Conservation (phyloP, 2,113 vertebrate genomes). For the Uria lomvia region DNA sequence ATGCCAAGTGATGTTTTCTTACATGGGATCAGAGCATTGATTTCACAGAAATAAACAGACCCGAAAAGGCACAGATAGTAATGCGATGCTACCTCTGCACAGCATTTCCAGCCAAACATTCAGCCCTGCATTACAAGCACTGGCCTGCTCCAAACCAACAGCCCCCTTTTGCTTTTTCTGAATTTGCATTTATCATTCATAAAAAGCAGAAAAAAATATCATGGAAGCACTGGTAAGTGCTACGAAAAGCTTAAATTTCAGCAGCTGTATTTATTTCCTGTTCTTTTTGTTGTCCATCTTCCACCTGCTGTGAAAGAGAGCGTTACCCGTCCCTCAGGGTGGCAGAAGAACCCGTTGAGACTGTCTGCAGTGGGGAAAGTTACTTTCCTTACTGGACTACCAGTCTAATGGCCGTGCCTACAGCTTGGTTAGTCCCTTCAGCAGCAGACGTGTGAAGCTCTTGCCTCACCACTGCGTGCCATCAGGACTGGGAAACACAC, state of each 20-base stretch:
- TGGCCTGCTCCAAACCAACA: background rate
- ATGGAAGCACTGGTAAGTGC: background rate
- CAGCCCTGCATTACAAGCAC: background rate
- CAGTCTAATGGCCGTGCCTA: background rate
- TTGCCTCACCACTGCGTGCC: background rate
- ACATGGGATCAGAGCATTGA: rapidly evolving
- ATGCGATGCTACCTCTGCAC: background rate
- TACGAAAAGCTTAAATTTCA: background rate
- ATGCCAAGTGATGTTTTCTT: background rate
- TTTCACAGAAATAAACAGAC: background rate
- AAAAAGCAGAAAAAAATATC: background rate
- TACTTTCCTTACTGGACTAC: background rate
- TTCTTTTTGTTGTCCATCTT: background rate
- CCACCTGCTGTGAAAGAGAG: background rate
- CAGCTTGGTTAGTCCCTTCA: background rate
- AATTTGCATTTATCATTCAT: background rate
- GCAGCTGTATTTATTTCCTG: background rate
- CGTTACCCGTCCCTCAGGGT: background rate
- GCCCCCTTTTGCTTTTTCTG: background rate
- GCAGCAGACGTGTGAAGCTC: background rate
- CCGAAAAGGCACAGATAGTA: background rate
- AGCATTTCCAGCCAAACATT: background rate
- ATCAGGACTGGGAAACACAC: background rate
- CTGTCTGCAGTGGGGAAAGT: background rate
- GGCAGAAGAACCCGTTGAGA: background rate